Conservation (phyloP, 2,113 vertebrate genomes). For the Syngnathus typhle region DNA sequence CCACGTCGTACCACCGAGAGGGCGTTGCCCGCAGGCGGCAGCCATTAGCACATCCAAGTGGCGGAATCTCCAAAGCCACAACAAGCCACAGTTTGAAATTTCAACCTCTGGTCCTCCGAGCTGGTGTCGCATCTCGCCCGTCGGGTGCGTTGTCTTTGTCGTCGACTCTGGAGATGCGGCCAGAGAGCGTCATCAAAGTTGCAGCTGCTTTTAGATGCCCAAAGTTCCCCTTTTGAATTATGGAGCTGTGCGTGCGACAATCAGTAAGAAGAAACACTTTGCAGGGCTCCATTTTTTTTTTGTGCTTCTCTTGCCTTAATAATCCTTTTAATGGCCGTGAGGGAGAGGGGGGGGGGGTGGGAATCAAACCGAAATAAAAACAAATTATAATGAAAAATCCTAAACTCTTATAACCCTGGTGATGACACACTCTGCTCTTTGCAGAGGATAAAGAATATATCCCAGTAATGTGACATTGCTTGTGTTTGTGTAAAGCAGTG, state of each 20-base stretch:
- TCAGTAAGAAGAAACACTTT: conserved; percentile 2
- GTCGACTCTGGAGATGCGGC: background rate
- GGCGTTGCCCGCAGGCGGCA: background rate
- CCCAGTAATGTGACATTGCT: no score
- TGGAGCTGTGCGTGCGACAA: conserved; percentile 8
- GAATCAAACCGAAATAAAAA: no score
- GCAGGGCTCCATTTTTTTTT: background rate
- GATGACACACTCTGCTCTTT: no score
- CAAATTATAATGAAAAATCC: no score
- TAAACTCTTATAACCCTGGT: no score
- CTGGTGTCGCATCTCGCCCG: background rate
- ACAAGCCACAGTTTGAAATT: background rate
- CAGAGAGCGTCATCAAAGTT: conserved; percentile 34
- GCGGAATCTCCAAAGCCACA: conserved; percentile 20
- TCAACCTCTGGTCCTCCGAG: background rate
- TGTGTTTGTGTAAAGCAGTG: background rate
- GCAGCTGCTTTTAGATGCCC: conserved; percentile 34
- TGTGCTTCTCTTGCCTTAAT: background rate
- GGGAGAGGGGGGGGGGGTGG: no score
- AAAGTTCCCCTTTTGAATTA: conserved; percentile 27
- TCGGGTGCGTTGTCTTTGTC: background rate
- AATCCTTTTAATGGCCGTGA: background rate
- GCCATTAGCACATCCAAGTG: conserved; percentile 35
- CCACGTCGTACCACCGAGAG: conserved; percentile 14
- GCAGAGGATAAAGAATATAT: no score